Percentiles rank a stretch among this genome's conserved stretches.
These are phyloP conservation scores for Ylistrum balloti DNA, from an alignment of 1,140 invertebrate genomes.

Conservation along the genomic window DNA sequence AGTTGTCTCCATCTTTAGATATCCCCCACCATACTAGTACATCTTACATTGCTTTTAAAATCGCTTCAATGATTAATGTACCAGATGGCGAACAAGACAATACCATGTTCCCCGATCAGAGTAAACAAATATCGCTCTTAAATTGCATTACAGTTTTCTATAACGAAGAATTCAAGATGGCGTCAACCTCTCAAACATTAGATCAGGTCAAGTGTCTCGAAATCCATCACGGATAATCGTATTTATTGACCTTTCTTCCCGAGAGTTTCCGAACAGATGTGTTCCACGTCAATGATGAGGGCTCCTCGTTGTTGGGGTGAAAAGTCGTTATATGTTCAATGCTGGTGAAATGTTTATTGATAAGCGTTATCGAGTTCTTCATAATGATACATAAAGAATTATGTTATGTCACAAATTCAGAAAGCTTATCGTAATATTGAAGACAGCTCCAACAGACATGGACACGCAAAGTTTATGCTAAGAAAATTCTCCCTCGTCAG, in stretches of 20 bases:
- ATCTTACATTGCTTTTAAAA: too few relatives aligned
- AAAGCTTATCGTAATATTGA: too few relatives aligned
- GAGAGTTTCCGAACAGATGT: slow-evolving; percentile 32
- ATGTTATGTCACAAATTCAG: too few relatives aligned
- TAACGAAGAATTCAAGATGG: not conserved
- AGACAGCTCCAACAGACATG: too few relatives aligned
- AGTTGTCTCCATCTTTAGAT: too few relatives aligned
- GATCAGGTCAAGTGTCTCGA: slow-evolving; percentile 18
- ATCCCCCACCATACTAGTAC: too few relatives aligned
- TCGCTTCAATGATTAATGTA: not conserved
- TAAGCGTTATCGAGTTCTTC: too few relatives aligned
- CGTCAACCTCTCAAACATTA: slow-evolving; percentile 16
- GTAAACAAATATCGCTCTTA: not conserved
- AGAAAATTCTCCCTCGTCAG: too few relatives aligned
- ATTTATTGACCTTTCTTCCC: slow-evolving; percentile 23
- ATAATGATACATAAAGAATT: too few relatives aligned
- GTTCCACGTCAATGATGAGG: not conserved
- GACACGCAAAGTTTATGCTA: too few relatives aligned
- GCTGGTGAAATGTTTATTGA: too few relatives aligned
- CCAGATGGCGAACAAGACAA: not conserved
- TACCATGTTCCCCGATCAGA: not conserved
- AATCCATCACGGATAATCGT: slow-evolving; percentile 22
- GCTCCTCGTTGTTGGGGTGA: not conserved
- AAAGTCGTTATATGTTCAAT: too few relatives aligned
- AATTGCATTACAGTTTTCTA: not conserved